Percentiles rank a stretch among this genome's conserved stretches.
Conservation (phyloP, 2,113 vertebrate species). For the Ciconia maguari region DNA sequence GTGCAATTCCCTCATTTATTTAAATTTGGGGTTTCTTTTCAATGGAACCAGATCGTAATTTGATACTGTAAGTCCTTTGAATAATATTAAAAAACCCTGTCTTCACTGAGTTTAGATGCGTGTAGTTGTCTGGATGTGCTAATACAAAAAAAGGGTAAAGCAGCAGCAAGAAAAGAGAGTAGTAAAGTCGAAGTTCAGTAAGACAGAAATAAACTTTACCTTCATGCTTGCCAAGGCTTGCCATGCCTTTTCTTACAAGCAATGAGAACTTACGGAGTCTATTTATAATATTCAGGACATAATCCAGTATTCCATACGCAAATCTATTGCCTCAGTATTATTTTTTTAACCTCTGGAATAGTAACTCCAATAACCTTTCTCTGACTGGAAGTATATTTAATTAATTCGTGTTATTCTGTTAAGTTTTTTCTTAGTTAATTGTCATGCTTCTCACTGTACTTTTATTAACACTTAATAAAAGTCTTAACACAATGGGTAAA, state of each 20-base stretch:
- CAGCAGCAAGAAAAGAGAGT: not conserved
- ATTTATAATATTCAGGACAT: not conserved
- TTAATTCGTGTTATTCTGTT: not conserved
- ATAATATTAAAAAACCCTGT: rapidly evolving
- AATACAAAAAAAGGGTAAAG: not conserved
- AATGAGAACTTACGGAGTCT: not conserved
- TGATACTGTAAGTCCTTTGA: rapidly evolving
- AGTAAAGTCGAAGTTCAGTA: not conserved
- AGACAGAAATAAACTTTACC: not conserved
- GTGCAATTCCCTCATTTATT: not conserved
- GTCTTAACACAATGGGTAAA: not conserved
- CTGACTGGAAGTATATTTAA: not conserved
- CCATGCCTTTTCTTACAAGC: not conserved
- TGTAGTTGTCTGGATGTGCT: rapidly evolving
- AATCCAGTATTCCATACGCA: not conserved
- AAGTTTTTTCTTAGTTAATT: not conserved
- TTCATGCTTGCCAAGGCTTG: not conserved
- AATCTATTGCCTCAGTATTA: not conserved
- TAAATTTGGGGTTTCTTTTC: rapidly evolving
- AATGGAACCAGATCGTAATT: rapidly evolving
- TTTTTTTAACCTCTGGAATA: not conserved
- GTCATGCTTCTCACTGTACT: not conserved
- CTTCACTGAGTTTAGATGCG: not conserved
- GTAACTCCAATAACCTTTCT: not conserved
- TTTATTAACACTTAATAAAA: not conserved